Evolutionary conservation across 1,140 invertebrate genomes (phyloP).

Genomic region (Sitodiplosis mosellana): DNA sequence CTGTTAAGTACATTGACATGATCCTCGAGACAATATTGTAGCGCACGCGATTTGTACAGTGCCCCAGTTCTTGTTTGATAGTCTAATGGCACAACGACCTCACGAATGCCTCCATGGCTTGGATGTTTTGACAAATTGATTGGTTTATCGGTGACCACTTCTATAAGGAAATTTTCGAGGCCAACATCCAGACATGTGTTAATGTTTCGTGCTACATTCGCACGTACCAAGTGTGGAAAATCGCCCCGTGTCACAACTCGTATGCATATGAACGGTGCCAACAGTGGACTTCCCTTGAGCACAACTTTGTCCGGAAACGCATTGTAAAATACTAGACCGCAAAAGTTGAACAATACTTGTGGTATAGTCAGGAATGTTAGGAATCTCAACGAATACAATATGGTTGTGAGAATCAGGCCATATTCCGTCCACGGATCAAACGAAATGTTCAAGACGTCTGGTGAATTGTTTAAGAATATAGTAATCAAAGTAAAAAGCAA

Average conservation of each 20-base stretch:
- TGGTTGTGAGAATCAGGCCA: conserved; percentile 46
- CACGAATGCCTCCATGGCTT: conserved; percentile 50
- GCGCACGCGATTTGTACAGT: conserved; percentile 83
- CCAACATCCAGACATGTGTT: conserved; percentile 76
- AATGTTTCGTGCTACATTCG: conserved; percentile 78
- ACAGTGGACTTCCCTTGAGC: too few species aligned
- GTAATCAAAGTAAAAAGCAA: conserved; percentile 56
- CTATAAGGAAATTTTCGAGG: conserved; percentile 90
- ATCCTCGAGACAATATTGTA: too few species aligned
- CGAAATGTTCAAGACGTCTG: conserved; percentile 44
- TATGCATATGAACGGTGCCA: too few species aligned
- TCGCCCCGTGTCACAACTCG: too few species aligned
- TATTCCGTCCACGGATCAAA: conserved; percentile 67
- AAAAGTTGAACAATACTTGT: too few species aligned
- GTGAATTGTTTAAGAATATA: conserved; percentile 57
- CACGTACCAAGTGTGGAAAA: conserved; percentile 77
- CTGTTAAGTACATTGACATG: conserved; percentile 73
- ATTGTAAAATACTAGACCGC: too few species aligned
- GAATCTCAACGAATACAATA: conserved; percentile 62
- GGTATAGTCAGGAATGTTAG: conserved; percentile 74
- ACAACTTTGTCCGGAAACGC: too few species aligned
- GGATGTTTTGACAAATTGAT: conserved; percentile 53
- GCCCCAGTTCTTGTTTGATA: conserved; percentile 82
- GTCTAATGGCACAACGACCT: conserved; percentile 69
- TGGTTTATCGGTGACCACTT: conserved; percentile 89